phyloP scores from a whole-genome alignment of 2,888 invertebrate species.

The Temnothorax ravouxi region DNA sequence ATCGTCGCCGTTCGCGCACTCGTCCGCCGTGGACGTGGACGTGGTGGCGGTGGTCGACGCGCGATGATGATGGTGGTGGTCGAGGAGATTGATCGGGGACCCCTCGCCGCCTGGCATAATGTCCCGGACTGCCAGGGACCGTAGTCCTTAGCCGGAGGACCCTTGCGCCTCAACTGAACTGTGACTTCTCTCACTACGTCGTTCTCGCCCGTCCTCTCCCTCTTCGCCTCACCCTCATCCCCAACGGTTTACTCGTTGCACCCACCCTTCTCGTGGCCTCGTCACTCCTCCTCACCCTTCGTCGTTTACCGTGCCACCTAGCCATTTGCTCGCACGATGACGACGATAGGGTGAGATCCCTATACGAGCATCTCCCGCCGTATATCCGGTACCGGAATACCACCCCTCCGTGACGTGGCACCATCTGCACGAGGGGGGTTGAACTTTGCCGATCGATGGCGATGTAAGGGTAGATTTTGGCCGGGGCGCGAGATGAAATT shows the following conservation, averaged over 20 bases:
- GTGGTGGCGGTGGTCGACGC: slow-evolving; percentile 39
- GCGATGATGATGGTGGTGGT: slow-evolving; percentile 65
- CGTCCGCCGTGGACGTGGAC: slow-evolving; percentile 69
- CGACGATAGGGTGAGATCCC: slow-evolving; percentile 34
- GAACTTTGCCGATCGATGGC: slow-evolving; percentile 40
- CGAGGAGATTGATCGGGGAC: slow-evolving; percentile 83
- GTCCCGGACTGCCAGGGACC: slow-evolving; percentile 80
- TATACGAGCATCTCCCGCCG: slow-evolving; percentile 11
- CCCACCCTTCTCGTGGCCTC: slow-evolving; percentile 13
- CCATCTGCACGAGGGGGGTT: slow-evolving; percentile 38
- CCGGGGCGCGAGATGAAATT: neutral
- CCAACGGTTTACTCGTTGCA: neutral
- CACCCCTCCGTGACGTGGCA: slow-evolving; percentile 40
- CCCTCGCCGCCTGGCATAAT: slow-evolving; percentile 86
- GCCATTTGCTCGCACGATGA: slow-evolving; percentile 7
- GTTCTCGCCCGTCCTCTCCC: slow-evolving; percentile 59
- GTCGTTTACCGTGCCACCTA: slow-evolving; percentile 62
- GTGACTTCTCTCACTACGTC: slow-evolving; percentile 63
- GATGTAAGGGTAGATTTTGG: slow-evolving; percentile 10
- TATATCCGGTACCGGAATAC: slow-evolving; percentile 26
- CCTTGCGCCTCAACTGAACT: slow-evolving; percentile 83
- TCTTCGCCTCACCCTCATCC: slow-evolving; percentile 48
- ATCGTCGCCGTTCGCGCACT: slow-evolving; percentile 75
- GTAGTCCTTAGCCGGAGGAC: slow-evolving; percentile 83
- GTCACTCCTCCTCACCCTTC: slow-evolving; percentile 37